Evolutionary conservation across 2,113 vertebrate species (phyloP).

Genomic region (Prunella himalayana): DNA sequence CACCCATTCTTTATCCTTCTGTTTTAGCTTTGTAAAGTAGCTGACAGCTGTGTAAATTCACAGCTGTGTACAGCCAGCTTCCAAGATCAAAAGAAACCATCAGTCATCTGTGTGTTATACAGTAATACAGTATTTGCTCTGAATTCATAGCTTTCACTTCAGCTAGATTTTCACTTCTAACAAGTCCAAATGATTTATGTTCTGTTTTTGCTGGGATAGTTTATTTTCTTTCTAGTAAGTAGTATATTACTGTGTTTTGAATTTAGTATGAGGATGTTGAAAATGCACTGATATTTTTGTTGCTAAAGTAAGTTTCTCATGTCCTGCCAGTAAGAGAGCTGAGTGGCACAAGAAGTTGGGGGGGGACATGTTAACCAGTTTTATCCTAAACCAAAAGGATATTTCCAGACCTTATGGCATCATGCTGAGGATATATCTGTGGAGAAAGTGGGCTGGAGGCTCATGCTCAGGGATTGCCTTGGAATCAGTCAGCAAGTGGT

Average conservation of each 20-base stretch:
- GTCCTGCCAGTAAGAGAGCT: not conserved
- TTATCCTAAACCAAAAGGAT: not conserved
- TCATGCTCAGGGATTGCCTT: not conserved
- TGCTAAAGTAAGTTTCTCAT: not conserved
- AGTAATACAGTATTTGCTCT: not conserved
- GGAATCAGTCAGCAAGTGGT: not conserved
- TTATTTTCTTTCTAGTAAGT: not conserved
- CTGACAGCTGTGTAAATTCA: not conserved
- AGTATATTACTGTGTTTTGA: not conserved
- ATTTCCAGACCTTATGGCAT: not conserved
- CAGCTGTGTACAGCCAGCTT: not conserved
- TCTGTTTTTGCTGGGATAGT: not conserved
- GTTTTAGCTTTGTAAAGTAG: not conserved
- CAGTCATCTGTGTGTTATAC: not conserved
- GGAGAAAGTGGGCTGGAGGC: not conserved
- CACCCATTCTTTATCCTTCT: not conserved
- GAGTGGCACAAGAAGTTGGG: not conserved
- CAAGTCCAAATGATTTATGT: not conserved
- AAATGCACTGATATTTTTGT: not conserved
- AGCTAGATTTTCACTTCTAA: not conserved
- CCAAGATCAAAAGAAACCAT: not conserved
- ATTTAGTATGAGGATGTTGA: not conserved
- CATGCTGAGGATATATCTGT: not conserved
- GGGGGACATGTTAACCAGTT: not conserved
- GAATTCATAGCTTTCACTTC: not conserved